These are phyloP conservation scores for Ormyrus pomaceus DNA, from an alignment of 2,888 invertebrate species.

Conservation along the genomic window DNA sequence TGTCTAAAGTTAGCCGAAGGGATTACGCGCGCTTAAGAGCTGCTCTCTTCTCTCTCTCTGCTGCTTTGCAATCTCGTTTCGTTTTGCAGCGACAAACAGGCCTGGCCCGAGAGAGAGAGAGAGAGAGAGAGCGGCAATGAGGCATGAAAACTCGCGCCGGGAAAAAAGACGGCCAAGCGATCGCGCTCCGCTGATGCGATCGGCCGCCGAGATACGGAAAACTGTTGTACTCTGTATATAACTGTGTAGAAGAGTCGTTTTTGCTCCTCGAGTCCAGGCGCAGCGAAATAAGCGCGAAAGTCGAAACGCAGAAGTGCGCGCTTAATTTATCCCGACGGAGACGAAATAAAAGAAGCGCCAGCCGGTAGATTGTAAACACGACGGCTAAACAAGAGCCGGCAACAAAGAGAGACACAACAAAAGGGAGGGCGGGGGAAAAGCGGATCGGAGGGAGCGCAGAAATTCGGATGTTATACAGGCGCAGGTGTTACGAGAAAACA, in stretches of 20 bases:
- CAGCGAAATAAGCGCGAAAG: too few species aligned
- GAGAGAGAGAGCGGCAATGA: background rate
- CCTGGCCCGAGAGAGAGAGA: background rate
- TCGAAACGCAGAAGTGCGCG: too few species aligned
- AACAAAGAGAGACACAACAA: background rate
- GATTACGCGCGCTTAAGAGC: constrained; percentile 59
- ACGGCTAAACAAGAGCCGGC: constrained; percentile 4
- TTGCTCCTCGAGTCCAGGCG: too few species aligned
- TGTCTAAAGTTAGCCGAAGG: constrained; percentile 68
- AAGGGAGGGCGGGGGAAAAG: constrained; percentile 12
- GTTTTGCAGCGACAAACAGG: constrained; percentile 27
- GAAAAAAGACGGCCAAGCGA: background rate
- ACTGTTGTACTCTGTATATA: too few species aligned
- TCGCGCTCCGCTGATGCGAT: too few species aligned
- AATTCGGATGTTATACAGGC: constrained; percentile 67
- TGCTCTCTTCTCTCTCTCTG: background rate
- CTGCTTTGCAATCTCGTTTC: constrained; percentile 27
- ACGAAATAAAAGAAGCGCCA: too few species aligned
- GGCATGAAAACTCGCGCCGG: background rate
- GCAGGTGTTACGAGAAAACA: constrained; percentile 72
- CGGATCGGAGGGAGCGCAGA: constrained; percentile 57
- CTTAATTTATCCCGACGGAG: too few species aligned
- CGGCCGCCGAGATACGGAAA: too few species aligned
- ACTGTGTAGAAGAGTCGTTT: too few species aligned
- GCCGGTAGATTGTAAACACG: constrained; percentile 7